Conservation (phyloP, 2,888 invertebrate genomes). For the Tolmerus cingulatus region DNA sequence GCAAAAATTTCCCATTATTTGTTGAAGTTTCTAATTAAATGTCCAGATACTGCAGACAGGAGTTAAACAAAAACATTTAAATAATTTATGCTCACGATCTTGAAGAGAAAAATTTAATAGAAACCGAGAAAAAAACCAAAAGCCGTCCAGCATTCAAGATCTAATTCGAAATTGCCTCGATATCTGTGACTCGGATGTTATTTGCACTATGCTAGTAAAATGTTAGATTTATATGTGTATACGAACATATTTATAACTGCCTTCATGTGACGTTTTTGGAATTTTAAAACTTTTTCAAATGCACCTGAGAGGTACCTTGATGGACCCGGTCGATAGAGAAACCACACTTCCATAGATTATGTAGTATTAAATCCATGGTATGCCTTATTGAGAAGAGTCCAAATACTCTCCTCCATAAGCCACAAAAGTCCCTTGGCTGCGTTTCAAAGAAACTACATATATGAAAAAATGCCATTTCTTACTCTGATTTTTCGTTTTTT, state of each 20-base stretch:
- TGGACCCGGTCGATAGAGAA: not conserved
- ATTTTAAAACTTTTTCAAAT: not conserved
- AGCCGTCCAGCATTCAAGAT: not conserved
- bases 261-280: not conserved
- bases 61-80: too few species aligned
- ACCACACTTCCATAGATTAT: not conserved
- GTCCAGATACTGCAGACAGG: too few species aligned
- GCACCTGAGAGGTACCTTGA: not conserved
- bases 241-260: not conserved
- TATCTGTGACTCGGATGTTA: not conserved
- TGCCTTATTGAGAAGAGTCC: not conserved
- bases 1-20: too few species aligned
- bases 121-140: not conserved
- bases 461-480: not conserved
- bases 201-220: not conserved
- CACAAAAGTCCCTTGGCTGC: not conserved
- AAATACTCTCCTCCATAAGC: not conserved
- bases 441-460: not conserved
- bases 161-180: not conserved
- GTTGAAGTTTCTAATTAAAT: too few species aligned
- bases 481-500: not conserved
- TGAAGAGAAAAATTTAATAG: not conserved
- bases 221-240: not conserved
- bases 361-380: not conserved
- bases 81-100: too few species aligned